Percentiles rank a stretch among this genome's conserved stretches.
Evolutionary conservation across 2,113 vertebrate genomes (phyloP).

Genomic region (Sorex fumeus): DNA sequence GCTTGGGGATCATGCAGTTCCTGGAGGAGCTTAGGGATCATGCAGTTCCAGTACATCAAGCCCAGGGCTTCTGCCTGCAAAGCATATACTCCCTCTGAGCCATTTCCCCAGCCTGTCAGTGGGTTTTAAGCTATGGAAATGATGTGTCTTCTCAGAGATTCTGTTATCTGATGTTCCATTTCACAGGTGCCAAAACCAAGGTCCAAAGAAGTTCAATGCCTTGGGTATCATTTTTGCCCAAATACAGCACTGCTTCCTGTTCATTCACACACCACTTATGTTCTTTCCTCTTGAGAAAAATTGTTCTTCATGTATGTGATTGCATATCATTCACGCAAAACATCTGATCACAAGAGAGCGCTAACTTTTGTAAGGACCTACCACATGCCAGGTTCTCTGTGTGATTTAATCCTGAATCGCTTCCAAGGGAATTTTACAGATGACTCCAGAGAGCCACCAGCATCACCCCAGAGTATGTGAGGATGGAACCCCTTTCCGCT

Average conservation of each 20-base stretch:
- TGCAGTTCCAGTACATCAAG: too few relatives aligned
- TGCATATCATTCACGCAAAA: neutral
- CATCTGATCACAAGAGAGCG: too few relatives aligned
- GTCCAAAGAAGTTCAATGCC: neutral
- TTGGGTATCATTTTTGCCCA: neutral
- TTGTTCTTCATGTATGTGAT: neutral
- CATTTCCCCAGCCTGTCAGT: neutral
- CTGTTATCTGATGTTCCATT: neutral
- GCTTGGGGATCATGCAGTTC: too few relatives aligned
- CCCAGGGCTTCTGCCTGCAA: too few relatives aligned
- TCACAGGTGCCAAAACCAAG: neutral
- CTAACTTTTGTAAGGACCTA: neutral
- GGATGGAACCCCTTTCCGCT: too few relatives aligned
- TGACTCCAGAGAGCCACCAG: neutral
- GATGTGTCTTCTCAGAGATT: neutral
- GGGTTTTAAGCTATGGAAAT: conserved; percentile 23
- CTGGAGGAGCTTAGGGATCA: too few relatives aligned
- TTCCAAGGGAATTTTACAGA: neutral
- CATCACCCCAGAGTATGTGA: neutral
- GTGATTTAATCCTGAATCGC: neutral
- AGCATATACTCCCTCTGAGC: too few relatives aligned
- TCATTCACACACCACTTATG: accelerated
- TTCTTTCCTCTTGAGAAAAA: neutral
- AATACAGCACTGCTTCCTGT: neutral
- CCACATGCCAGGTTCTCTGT: neutral